phyloP scores from a whole-genome alignment of 2,888 invertebrate species.

The Clostera curtula region DNA sequence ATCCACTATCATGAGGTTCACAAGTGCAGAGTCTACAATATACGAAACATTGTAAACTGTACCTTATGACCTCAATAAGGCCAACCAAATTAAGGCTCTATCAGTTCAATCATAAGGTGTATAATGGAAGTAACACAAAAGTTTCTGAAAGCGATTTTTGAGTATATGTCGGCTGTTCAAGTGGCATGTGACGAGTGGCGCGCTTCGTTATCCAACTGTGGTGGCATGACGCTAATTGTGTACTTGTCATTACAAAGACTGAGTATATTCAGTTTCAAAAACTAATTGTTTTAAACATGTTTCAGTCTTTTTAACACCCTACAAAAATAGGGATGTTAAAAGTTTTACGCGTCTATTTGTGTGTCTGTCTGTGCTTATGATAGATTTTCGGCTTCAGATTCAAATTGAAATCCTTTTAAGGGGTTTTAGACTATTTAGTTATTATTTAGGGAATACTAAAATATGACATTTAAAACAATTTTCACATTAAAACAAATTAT shows the following conservation, averaged over 20 bases:
- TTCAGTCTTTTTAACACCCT: too few species aligned
- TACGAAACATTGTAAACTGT: conserved; percentile 11
- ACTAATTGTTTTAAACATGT: neutral
- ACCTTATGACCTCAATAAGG: conserved; percentile 23
- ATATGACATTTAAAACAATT: too few species aligned
- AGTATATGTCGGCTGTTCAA: conserved; percentile 37
- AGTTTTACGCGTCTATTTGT: too few species aligned
- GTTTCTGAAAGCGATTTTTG: conserved; percentile 27
- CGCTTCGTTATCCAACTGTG: conserved; percentile 55
- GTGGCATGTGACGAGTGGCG: conserved; percentile 51
- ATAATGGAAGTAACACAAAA: too few species aligned
- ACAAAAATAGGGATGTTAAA: too few species aligned
- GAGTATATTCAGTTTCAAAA: conserved; percentile 12
- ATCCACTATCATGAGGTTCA: conserved; percentile 39
- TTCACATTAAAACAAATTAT: too few species aligned
- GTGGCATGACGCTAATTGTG: conserved; percentile 52
- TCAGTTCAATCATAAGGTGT: neutral
- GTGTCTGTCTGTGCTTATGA: too few species aligned
- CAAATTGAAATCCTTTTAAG: too few species aligned
- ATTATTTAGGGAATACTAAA: too few species aligned
- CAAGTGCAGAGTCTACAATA: conserved; percentile 45
- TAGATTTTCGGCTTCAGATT: too few species aligned
- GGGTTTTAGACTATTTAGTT: too few species aligned
- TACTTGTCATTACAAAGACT: conserved; percentile 37
- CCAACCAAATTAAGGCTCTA: conserved; percentile 5